A percentile compares a stretch with the other conserved stretches of the same genome.
These are phyloP conservation scores for Chinchilla lanigera DNA, from an alignment of 2,113 vertebrate species.

Conservation along the genomic window DNA sequence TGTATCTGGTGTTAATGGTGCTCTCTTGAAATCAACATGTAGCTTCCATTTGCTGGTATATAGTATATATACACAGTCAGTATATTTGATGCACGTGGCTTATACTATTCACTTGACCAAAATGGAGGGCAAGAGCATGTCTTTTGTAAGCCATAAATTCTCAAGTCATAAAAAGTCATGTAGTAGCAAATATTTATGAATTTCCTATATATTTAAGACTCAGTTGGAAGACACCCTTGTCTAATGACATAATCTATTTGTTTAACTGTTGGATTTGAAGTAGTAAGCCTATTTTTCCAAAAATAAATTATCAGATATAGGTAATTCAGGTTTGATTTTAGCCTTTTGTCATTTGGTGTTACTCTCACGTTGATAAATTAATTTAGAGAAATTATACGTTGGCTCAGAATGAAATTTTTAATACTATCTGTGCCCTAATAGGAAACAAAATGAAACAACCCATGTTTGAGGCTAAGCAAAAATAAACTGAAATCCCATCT, in stretches of 20 bases:
- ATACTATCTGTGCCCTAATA: constrained; percentile 41
- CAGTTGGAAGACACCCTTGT: neutral
- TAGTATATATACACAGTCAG: neutral
- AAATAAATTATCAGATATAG: neutral
- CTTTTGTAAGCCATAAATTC: constrained; percentile 28
- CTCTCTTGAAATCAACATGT: constrained; percentile 6
- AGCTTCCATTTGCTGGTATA: neutral
- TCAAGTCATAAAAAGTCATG: neutral
- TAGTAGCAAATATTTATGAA: neutral
- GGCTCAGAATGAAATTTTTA: constrained; percentile 55
- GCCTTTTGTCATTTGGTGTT: constrained; percentile 48
- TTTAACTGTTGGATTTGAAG: constrained; percentile 55
- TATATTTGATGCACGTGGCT: neutral
- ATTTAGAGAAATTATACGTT: constrained; percentile 54
- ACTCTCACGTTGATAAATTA: constrained; percentile 6
- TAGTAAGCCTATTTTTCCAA: neutral
- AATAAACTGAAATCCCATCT: constrained; percentile 63
- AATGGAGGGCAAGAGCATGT: neutral
- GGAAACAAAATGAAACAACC: constrained; percentile 63
- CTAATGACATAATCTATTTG: constrained; percentile 31
- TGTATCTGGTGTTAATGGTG: neutral
- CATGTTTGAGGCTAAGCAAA: constrained; percentile 48
- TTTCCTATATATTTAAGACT: neutral
- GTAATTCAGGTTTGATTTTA: constrained; percentile 38
- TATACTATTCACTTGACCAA: neutral